Percentiles rank a stretch among this genome's conserved stretches.
These are phyloP conservation scores for Drosophila acutilabella DNA, from an alignment of 2,888 invertebrate species.

Conservation along the genomic window DNA sequence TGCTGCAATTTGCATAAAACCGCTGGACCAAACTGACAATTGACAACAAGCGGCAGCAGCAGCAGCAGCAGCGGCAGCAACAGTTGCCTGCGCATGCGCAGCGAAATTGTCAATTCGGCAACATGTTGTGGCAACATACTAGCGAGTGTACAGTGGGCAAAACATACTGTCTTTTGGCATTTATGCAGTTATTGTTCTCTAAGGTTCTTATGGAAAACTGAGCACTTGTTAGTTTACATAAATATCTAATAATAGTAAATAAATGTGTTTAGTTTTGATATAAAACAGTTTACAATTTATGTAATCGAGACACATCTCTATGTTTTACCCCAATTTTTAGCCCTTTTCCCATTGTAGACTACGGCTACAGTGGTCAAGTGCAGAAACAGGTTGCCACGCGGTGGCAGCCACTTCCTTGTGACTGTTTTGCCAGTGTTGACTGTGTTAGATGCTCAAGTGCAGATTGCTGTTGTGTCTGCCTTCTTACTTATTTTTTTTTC, in stretches of 20 bases:
- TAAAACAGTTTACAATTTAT: no score
- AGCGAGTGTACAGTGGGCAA: neutral
- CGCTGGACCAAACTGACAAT: conserved; percentile 67
- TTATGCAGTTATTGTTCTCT: no score
- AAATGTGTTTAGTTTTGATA: no score
- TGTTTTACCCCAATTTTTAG: no score
- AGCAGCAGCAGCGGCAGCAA: conserved; percentile 42
- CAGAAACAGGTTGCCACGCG: conserved; percentile 71
- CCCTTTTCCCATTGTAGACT: conserved; percentile 15
- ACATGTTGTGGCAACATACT: conserved; percentile 69
- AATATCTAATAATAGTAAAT: no score
- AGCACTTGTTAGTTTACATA: no score
- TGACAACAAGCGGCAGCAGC: conserved; percentile 69
- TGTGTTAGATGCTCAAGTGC: conserved; percentile 65
- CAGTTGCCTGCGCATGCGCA: conserved; percentile 59
- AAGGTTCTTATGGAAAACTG: no score
- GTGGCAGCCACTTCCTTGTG: conserved; percentile 71
- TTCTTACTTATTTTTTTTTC: conserved; percentile 8
- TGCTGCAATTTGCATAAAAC: conserved; percentile 79
- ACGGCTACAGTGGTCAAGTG: conserved; percentile 77
- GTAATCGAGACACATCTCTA: no score
- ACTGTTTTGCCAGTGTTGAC: conserved; percentile 42
- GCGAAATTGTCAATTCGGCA: conserved; percentile 80
- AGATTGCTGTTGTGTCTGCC: conserved; percentile 67
- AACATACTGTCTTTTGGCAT: no score